Conservation (phyloP, 1,140 invertebrate genomes). For the Drosophila equinoxialis region DNA sequence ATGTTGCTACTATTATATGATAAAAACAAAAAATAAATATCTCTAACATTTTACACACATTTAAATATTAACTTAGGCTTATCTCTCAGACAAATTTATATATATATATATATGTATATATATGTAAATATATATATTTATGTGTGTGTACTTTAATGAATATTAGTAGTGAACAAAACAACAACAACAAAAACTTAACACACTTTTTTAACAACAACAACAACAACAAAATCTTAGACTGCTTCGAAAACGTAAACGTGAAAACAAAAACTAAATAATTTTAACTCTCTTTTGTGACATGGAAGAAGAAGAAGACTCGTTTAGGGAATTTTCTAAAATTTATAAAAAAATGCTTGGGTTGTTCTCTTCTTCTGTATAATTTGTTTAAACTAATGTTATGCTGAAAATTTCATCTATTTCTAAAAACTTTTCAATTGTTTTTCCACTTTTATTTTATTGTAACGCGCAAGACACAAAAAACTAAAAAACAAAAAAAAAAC, state of each 20-base stretch:
- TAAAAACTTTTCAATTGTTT: slow-evolving; percentile 17
- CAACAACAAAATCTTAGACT: slow-evolving; percentile 81
- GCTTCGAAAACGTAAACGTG: slow-evolving; percentile 78
- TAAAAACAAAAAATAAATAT: not conserved
- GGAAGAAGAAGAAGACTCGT: slow-evolving; percentile 59
- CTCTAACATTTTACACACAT: slow-evolving; percentile 45
- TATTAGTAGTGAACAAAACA: slow-evolving; percentile 16
- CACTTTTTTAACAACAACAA: slow-evolving; percentile 61
- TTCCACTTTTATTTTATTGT: slow-evolving; percentile 15
- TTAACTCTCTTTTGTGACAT: slow-evolving; percentile 7
- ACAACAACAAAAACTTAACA: slow-evolving; percentile 39
- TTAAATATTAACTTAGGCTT: slow-evolving; percentile 41
- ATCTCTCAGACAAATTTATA: slow-evolving; percentile 16
- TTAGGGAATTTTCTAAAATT: slow-evolving; percentile 74
- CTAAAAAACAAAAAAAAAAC: slow-evolving; percentile 7
- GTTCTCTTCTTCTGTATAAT: slow-evolving; percentile 46
- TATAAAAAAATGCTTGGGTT: slow-evolving; percentile 37
- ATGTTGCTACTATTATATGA: slow-evolving; percentile 64
- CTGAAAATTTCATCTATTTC: slow-evolving; percentile 21
- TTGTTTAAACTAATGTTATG: slow-evolving; percentile 43
- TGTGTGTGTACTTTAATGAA: slow-evolving; percentile 60
- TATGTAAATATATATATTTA: slow-evolving; percentile 40
- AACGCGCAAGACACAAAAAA: slow-evolving; percentile 41
- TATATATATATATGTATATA: slow-evolving; percentile 14
- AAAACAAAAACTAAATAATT: slow-evolving; percentile 49